Base-by-base conservation (phyloP, 2,888 invertebrate genomes). In the Cancer borealis region DNA sequence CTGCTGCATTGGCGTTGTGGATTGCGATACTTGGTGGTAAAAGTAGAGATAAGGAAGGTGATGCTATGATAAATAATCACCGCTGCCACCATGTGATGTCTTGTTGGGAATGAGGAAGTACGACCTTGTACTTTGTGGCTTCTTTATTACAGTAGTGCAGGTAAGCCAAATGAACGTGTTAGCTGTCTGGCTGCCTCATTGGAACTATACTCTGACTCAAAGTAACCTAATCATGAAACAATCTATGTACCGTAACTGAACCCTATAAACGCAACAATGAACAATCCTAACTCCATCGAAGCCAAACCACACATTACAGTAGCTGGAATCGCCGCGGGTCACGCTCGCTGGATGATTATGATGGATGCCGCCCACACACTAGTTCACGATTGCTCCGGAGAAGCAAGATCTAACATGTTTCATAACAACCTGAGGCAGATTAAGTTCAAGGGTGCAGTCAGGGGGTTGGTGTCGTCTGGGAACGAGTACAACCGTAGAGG, bases 401-500 rank as follows among this genome's bases (percentile, higher is more conserved):
- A 47, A 84, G 49, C 92, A 92, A 26, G 66, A 92, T 45, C 88
- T 92, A 21, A 88, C 88, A 0, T 60, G 60, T 30, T 92, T 92
- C 66, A 6, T 92, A 10, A 88, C 87, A 6, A 30, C 92, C 3
- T 92, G 87, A 49, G 88, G 92, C 3, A 5, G 92, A 10, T 39
- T 8, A 88, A 54, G 46, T 92, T 92, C 17, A 60, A 88, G 54
- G 79, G 46, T 54, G 47, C 88, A 14, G 12, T 30, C 26, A 54
- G 39, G 88, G 88, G 92, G 17, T 21, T 92, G 30, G 88, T 39
- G 30, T 92, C 54, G 3, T 84, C 26, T 26, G 88, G 92, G 21
- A 88, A 92, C 45, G 93, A 93, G 39, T 92, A 88, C 84, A 84
- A 87, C 46, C 21, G 84, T 14, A 79, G 92, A 45, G 92, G 84